Evolutionary conservation across 2,113 vertebrate species (phyloP), one percentile per base, ranked within the genome.

Genomic region (Ancistrus triradiatus): DNA sequence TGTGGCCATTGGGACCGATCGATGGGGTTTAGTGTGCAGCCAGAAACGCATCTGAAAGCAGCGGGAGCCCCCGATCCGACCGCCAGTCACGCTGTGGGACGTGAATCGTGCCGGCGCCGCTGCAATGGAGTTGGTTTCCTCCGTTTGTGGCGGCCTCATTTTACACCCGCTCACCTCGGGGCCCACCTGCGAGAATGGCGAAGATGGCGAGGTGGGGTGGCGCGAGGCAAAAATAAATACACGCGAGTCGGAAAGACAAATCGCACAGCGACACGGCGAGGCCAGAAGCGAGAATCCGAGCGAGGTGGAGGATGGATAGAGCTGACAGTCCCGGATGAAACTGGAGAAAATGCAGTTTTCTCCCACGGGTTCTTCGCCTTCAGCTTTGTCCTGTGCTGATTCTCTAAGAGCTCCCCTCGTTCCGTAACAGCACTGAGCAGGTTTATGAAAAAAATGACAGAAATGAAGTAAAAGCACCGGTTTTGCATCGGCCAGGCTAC

Each of bases 181-280:
- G 62, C 59, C 67, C 70, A 60, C 58, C 63, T 63, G 63, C 74
- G 52, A 58, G 51, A 65, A 62, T 58, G 49, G 37, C 33, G n/a
- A n/a, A n/a, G n/a, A n/a, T n/a, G 17, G 14, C 56, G 33, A 6
- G 55, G 62, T 6, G 21, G 27, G 11, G 49, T 42, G n/a, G 13
- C 49, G 50, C 42, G 43, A 55, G 9, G 7, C 18, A 63, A 63
- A 64, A 67, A 70, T 70, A 76, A 76, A 61, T 65, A 73, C 73
- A 70, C 69, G 17, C 27, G n/a, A 64, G 63, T 56, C n/a, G 47
- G 58, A 63, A 64, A 48, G 59, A 73, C 73, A 68, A 65, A 76
- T 76, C 43, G 67, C 37, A 15, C 35, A 22, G 58, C 59, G 56
- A 17, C 53, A 24, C 22, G 8, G 31, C 18, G 44, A 53, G 21